Base-by-base conservation (phyloP, 2,113 vertebrate genomes). In the Verasper variegatus region DNA sequence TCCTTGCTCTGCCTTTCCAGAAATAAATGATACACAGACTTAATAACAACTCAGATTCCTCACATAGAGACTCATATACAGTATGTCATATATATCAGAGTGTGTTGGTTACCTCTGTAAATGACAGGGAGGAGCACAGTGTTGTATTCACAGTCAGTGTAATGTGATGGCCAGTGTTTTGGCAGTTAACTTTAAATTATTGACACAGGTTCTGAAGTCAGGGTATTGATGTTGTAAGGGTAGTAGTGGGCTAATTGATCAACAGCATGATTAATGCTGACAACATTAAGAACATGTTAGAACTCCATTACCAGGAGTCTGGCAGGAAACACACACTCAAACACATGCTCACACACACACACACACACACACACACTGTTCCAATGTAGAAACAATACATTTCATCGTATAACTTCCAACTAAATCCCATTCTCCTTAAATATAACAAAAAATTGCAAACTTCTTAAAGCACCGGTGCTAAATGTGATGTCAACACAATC, bases 221-320 rank as follows among this genome's bases (percentile, higher is more conserved):
- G 52, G 26, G 78, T 86, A 86, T 90, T 81, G 90, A 89, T 63
- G 63, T 23, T 84, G 88, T 84, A 83, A 87, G 66, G 31, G 76
- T 79, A 86, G 86, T 73, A 81, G 83, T 85, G 68, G 66, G 58
- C 60, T 77, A 84, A 91, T 89, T 90, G 88, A 91, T 90, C 73
- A 84, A 71, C 67, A 62, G 60, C 82, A 80, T 80, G 51, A 79
- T 90, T 88, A 86, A 87, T 81, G 86, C 77, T 90, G 85, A 91
- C 83, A 77, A 81, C 68, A 63, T 83, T 85, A 84, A 87, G 71
- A 87, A 77, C 81, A 89, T 78, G 65, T 78, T 82, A 52, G 76
- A 86, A 80, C 66, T 86, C 24, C 60, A 77, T 82, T 75, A 71
- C 64, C 18, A 63, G 21, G 51, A 70, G 5, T 21, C 61, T 71